A percentile compares a stretch with the other conserved stretches of the same genome.
phyloP scores from a whole-genome alignment of 2,113 vertebrate species.

The Trogon melanurus region DNA sequence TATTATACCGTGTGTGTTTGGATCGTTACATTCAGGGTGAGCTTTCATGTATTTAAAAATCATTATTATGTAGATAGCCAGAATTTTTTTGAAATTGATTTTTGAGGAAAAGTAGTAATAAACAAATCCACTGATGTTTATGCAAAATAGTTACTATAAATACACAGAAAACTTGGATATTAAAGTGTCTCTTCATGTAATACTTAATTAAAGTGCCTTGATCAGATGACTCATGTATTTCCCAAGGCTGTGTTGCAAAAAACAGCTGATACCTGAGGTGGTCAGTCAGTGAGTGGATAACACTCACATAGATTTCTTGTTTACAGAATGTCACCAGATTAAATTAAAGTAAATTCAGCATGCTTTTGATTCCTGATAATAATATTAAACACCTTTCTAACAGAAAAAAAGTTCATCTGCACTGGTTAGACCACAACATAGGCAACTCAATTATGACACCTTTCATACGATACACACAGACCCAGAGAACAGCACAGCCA shows the following conservation, averaged over 20 bases:
- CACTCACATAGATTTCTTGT: neutral
- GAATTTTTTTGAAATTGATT: neutral
- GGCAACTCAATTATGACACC: neutral
- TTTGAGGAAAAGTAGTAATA: neutral
- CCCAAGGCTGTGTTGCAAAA: neutral
- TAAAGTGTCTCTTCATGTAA: neutral
- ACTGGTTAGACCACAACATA: rapidly evolving
- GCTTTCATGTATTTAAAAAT: neutral
- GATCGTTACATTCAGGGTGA: neutral
- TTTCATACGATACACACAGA: neutral
- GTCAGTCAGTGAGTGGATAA: neutral
- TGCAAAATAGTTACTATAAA: neutral
- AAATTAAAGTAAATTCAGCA: neutral
- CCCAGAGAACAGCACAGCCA: neutral
- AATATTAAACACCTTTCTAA: neutral
- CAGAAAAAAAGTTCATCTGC: neutral
- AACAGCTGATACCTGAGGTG: neutral
- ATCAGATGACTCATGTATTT: neutral
- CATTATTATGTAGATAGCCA: neutral
- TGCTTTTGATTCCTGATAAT: neutral
- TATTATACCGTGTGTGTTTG: neutral
- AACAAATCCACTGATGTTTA: neutral
- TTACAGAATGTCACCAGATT: neutral
- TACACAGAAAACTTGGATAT: neutral
- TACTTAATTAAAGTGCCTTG: neutral